A percentile compares a stretch with the other conserved stretches of the same genome.
These are phyloP conservation scores for Gryon sp. DNA, from an alignment of 1,140 invertebrate genomes.

Conservation along the genomic window DNA sequence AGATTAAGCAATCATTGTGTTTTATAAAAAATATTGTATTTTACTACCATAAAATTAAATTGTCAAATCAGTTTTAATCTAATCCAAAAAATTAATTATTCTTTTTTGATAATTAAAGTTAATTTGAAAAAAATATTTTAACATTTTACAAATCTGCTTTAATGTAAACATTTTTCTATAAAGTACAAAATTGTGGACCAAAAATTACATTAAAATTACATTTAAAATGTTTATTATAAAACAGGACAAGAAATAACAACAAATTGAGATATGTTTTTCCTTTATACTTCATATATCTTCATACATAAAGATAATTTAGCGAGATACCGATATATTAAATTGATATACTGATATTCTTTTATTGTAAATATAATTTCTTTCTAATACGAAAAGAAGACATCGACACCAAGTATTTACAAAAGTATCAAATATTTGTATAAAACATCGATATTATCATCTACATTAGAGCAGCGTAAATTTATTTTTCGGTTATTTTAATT, in stretches of 20 bases:
- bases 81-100: no score
- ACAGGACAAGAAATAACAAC: neutral
- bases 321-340: conserved; percentile 74
- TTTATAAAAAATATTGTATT: no score
- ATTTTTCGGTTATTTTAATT: conserved; percentile 21
- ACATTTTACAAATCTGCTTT: no score
- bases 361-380: conserved; percentile 66
- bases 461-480: conserved; percentile 14
- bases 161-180: no score
- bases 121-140: no score
- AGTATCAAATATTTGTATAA: conserved; percentile 78
- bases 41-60: no score
- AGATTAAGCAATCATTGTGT: no score
- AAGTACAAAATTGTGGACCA: no score
- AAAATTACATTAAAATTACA: neutral
- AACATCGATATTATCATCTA: conserved; percentile 69
- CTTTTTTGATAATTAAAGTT: no score
- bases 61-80: no score
- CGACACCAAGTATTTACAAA: conserved; percentile 75
- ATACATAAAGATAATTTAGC: conserved; percentile 71
- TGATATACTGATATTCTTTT: conserved; percentile 60
- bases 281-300: conserved; percentile 69
- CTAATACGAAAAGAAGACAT: conserved; percentile 50
- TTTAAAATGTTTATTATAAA: conserved; percentile 5
- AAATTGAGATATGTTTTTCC: conserved; percentile 37